Conservation (phyloP, 2,113 vertebrate genomes). For the Oncorhynchus masou region DNA sequence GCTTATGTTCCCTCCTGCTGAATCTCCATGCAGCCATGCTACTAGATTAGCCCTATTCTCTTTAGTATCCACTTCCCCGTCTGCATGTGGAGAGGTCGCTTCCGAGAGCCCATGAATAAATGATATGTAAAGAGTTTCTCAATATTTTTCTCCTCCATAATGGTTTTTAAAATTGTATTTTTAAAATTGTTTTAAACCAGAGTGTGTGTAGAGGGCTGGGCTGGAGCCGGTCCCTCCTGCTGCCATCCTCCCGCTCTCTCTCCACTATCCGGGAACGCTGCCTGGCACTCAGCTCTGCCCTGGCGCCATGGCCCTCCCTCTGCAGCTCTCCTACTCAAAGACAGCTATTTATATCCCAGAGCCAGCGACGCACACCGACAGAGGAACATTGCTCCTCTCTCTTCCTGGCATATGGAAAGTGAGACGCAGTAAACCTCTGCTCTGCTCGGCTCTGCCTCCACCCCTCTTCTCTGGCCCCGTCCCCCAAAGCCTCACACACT, state of each 20-base stretch:
- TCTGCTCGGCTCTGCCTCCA: slow-evolving; percentile 45
- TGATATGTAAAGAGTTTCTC: slow-evolving; percentile 55
- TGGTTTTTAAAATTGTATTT: background rate
- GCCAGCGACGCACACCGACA: slow-evolving; percentile 58
- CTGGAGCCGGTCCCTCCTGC: background rate
- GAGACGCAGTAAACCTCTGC: slow-evolving; percentile 36
- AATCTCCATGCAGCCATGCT: background rate
- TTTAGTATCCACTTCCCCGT: slow-evolving; percentile 6
- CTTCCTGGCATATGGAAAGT: slow-evolving; percentile 50
- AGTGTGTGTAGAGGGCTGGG: slow-evolving; percentile 47
- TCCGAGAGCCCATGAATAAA: slow-evolving; percentile 65
- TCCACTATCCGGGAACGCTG: slow-evolving; percentile 50
- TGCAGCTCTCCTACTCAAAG: slow-evolving; percentile 72
- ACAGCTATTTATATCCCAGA: slow-evolving; percentile 73
- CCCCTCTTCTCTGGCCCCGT: slow-evolving; percentile 31
- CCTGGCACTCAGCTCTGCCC: slow-evolving; percentile 61
- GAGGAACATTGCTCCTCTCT: slow-evolving; percentile 47
- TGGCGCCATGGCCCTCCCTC: slow-evolving; percentile 63
- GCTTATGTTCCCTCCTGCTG: background rate
- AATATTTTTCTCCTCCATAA: slow-evolving; percentile 47
- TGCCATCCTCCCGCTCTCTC: slow-evolving; percentile 26
- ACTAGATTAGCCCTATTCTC: background rate
- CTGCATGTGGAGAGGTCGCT: slow-evolving; percentile 39
- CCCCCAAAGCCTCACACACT: slow-evolving; percentile 9
- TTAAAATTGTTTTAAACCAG: slow-evolving; percentile 1